phyloP scores from a whole-genome alignment of 2,113 vertebrate genomes.

The Zosterops borbonicus region DNA sequence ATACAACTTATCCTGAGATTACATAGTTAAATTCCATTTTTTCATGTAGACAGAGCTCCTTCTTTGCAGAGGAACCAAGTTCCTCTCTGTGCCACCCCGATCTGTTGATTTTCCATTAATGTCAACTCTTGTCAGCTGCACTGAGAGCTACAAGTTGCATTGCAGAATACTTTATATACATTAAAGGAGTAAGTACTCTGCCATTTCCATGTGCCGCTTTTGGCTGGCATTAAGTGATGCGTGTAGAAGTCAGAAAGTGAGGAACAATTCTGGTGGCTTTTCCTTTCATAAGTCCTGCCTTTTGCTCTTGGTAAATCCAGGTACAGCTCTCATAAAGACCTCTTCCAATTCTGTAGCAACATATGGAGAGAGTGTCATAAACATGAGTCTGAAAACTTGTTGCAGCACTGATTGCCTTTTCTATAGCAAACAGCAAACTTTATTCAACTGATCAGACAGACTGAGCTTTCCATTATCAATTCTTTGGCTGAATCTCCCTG shows the following conservation, averaged over 20 bases:
- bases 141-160: neutral
- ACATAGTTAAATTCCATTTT: neutral
- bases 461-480: neutral
- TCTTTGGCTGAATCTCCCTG: neutral
- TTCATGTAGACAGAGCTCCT: constrained; percentile 6
- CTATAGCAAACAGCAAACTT: constrained; percentile 21
- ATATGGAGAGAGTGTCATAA: neutral
- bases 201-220: neutral
- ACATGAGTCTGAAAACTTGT: neutral
- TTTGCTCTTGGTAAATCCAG: neutral
- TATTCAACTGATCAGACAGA: constrained; percentile 22
- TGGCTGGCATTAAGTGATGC: neutral
- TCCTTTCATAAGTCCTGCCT: neutral
- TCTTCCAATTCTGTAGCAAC: neutral
- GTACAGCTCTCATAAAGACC: neutral
- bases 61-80: neutral
- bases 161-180: neutral
- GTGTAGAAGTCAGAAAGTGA: neutral
- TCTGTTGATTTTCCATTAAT: constrained; percentile 39
- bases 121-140: neutral
- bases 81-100: neutral
- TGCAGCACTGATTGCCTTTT: neutral
- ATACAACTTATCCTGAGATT: neutral
- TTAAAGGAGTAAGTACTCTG: neutral
- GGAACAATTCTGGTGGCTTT: neutral